Base-by-base conservation (phyloP, 1,140 invertebrate genomes). In the Trachymyrmex septentrionalis region DNA sequence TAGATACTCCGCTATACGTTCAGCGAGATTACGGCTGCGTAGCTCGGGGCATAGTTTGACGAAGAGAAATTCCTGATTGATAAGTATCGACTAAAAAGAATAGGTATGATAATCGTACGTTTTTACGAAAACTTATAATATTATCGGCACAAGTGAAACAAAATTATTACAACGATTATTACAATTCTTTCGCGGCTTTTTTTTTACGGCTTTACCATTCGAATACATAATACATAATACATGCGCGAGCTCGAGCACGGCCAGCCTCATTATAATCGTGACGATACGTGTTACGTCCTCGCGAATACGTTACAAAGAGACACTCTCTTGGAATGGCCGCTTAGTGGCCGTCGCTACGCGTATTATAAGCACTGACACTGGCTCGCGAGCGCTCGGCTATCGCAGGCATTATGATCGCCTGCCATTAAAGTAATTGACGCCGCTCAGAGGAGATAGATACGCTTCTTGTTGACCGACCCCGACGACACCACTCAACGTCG, bases 351-450 rank as follows among this genome's bases (percentile, higher is more conserved):
- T 44, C 69, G 44, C 69, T 84, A 73, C 72, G 38, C 9, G 72
- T 71, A 89, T 77, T 76, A 89, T 72, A 85, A 82, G 73, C 77
- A 50, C 85, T 87, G 76, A 87, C 86, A 87, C 76, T 61, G 85
- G 50, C 86, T 53, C 59, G 76, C 75, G 30, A 73, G 75, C 64
- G 85, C 59, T 87, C 66, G 12, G 57, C 30, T 55, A 81, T 88
- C 87, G 67, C 21, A 30, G 88, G 53, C 59, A 87, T 89, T 87
- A 90, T 84, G 88, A 90, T 89, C 88, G 63, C 78, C 66, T 57
- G 85, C 72, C 77, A 90, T 90, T 90, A 89, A 87, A 90, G 77
- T 90, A 90, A 90, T 90, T 75, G 88, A 90, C 81, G 88, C 78
- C 63, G 85, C 78, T 89, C 81, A 73, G 59, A 82, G 88, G 66